Conservation (phyloP, 2,113 vertebrate species). For the Myotis lucifugus region DNA sequence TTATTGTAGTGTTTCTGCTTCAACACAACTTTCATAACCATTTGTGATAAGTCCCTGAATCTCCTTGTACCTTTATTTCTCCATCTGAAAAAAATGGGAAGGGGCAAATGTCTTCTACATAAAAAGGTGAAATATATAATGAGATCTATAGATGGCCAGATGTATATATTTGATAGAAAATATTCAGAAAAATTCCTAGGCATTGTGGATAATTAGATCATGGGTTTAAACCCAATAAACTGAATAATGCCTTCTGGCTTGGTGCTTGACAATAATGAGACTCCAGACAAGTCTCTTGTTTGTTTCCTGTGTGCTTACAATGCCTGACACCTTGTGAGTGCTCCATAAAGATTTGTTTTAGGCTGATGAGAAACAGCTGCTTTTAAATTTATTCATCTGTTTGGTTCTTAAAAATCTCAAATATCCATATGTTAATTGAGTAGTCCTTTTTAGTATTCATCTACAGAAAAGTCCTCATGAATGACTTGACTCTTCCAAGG, state of each 20-base stretch:
- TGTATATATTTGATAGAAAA: neutral
- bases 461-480: neutral
- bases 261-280: neutral
- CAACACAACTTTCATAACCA: neutral
- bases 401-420: neutral
- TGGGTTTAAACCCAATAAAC: neutral
- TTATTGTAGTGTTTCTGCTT: neutral
- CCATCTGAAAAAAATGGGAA: neutral
- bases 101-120: neutral
- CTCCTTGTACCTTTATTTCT: neutral
- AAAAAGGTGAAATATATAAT: neutral
- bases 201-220: neutral
- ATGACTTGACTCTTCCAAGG: neutral
- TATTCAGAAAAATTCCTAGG: neutral
- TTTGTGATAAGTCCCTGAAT: neutral
- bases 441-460: neutral
- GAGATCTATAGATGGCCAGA: neutral
- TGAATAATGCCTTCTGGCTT: neutral
- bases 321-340: fast-evolving
- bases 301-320: neutral
- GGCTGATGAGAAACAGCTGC: neutral
- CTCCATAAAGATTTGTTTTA: neutral
- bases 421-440: neutral
- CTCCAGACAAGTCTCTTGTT: neutral
- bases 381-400: neutral